Evolutionary conservation across 1,140 invertebrate species (phyloP).

Genomic region (Diorhabda carinulata): DNA sequence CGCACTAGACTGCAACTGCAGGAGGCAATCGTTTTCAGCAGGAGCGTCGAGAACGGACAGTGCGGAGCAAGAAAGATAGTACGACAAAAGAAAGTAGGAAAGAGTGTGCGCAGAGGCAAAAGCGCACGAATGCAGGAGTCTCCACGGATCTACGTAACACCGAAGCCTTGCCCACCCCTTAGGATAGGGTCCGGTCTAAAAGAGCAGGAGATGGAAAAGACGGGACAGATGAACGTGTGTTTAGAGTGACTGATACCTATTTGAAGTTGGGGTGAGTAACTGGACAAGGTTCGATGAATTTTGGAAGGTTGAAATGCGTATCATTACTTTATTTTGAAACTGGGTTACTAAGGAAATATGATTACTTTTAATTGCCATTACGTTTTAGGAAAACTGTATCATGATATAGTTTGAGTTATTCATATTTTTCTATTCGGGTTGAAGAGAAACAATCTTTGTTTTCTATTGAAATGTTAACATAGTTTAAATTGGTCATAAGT

Average conservation of each 20-base stretch:
- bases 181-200: constrained; percentile 28
- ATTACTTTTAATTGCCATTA: no score
- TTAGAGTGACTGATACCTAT: constrained; percentile 2
- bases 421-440: no score
- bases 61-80: constrained; percentile 12
- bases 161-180: constrained; percentile 37
- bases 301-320: not conserved
- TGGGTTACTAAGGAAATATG: not conserved
- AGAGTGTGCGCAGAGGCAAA: constrained; percentile 32
- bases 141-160: constrained; percentile 21
- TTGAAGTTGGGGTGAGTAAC: not conserved
- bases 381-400: no score
- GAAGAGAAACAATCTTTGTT: no score
- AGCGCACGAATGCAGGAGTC: constrained; percentile 42
- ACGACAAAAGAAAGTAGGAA: constrained; percentile 13
- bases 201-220: constrained; percentile 1
- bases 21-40: constrained; percentile 24
- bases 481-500: no score
- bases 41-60: constrained; percentile 13
- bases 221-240: not conserved
- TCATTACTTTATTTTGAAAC: not conserved
- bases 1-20: constrained; percentile 42
- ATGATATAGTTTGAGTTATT: no score
- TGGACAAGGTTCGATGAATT: not conserved
- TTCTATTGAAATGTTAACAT: no score